Percentiles rank a stretch among this genome's conserved stretches.
These are phyloP conservation scores for Poeciliopsis infans DNA, from an alignment of 2,797 vertebrate genomes.

Conservation along the genomic window DNA sequence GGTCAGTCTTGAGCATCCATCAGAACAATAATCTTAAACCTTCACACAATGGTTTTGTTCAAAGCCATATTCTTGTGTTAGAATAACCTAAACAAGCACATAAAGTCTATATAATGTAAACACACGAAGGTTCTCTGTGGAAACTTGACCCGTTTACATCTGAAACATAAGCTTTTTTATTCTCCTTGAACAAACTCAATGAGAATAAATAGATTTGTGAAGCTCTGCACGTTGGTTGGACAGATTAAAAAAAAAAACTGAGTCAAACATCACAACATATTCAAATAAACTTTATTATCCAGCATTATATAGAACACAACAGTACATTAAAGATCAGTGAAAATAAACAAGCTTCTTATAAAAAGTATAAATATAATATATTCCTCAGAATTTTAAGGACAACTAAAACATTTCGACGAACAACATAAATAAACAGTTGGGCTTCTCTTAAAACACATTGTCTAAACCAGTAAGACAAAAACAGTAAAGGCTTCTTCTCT, in stretches of 20 bases:
- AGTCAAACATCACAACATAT: conserved; percentile 17
- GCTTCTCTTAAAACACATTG: conserved; percentile 72
- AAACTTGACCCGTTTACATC: no score
- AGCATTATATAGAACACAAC: conserved; percentile 73
- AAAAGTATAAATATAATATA: conserved; percentile 85
- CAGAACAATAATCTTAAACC: neutral
- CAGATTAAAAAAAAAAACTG: no score
- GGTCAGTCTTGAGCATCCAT: neutral
- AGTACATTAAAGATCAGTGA: conserved; percentile 71
- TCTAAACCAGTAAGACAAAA: conserved; percentile 85
- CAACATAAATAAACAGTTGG: conserved; percentile 78
- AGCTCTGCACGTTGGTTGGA: neutral
- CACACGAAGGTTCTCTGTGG: neutral
- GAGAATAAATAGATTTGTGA: neutral
- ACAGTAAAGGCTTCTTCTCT: conserved; percentile 68
- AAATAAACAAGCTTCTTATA: conserved; percentile 78
- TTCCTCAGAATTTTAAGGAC: conserved; percentile 72
- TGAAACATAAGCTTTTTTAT: neutral
- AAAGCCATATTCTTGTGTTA: neutral
- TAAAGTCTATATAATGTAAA: neutral
- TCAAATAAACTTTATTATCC: conserved; percentile 76
- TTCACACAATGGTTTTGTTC: neutral
- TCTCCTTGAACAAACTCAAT: neutral
- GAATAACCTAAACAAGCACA: neutral
- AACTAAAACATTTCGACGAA: conserved; percentile 73